Base-by-base conservation (phyloP, 2,888 invertebrate genomes). In the Ophonus ardosiacus region DNA sequence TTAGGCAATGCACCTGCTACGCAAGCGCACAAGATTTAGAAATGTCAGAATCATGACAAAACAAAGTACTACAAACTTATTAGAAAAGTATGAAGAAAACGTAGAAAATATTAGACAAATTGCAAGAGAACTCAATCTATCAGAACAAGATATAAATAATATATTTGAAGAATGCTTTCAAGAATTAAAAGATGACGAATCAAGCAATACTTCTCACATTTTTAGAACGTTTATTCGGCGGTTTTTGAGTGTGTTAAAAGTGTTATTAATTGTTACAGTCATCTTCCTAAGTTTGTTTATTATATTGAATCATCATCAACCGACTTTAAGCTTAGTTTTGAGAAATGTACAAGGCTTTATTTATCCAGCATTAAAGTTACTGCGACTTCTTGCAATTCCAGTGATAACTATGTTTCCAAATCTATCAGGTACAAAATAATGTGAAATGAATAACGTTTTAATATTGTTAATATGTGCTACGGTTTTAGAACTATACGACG, bases 271-370 rank as follows among this genome's bases (percentile, higher is more conserved):
- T 81, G 87, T 89, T 24, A 86, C 89, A 78, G 88, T 88, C 80
- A 89, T 90, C 76, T 89, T 92, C 40, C 88, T 93, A 83, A 87
- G 91, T 78, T 89, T 92, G 81, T 92, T 92, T 88, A 87, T 92
- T 87, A 86, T 92, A 86, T 88, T 92, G 74, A 92, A 92, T 87
- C 93, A 94, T 88, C 94, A 94, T 88, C 94, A 94, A 89, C 92
- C 93, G 21, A 93, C 95, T 10, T 94, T 95, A 86, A 94, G 93
- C 89, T 92, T 94, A 87, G 91, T 96, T 87, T 91, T 95, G 87
- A 93, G 96, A 90, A 95, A 96, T 91, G 92, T 96, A 24, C 96
- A 97, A 90, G 95, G 95, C 85, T 94, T 94, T 88, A 96, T 97
- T 87, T 96, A 97, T 92, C 97, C 97, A 8, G 95, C 95, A 10